Evolutionary conservation across 1,140 invertebrate genomes (phyloP).

Genomic region (Antheraea mylitta): DNA sequence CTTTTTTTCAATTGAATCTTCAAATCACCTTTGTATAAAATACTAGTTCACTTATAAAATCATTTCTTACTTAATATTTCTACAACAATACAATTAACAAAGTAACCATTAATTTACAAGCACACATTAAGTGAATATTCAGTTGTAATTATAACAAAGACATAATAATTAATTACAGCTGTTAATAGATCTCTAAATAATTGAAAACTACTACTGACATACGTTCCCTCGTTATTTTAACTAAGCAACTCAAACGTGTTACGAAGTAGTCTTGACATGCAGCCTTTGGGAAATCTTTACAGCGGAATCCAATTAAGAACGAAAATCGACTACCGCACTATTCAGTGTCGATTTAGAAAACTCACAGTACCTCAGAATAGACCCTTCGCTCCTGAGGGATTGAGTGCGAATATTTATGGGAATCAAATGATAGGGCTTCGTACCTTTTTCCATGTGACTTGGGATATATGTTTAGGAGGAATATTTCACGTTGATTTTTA

Average conservation of each 20-base stretch:
- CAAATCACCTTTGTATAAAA: no score
- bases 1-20: no score
- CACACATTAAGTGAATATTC: background rate
- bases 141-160: background rate
- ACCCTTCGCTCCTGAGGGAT: constrained; percentile 23
- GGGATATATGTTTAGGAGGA: constrained; percentile 3
- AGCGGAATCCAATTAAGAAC: constrained; percentile 25
- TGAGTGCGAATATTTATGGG: constrained; percentile 25
- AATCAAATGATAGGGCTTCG: constrained; percentile 23
- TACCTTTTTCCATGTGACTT: constrained; percentile 19
- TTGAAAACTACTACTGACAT: background rate
- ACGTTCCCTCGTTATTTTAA: background rate
- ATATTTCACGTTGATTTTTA: constrained; percentile 4
- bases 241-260: constrained; percentile 13
- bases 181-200: background rate
- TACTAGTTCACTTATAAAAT: background rate
- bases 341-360: constrained; percentile 11
- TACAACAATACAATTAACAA: no score
- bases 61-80: no score
- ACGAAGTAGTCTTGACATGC: constrained; percentile 15
- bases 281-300: constrained; percentile 18
- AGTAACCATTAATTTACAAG: background rate
- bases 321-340: background rate
- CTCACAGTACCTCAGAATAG: constrained; percentile 17
- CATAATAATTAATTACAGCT: no score